Percentiles rank a stretch among this genome's conserved stretches.
These are phyloP conservation scores for Vimba vimba DNA, from an alignment of 2,113 vertebrate species.

Conservation along the genomic window DNA sequence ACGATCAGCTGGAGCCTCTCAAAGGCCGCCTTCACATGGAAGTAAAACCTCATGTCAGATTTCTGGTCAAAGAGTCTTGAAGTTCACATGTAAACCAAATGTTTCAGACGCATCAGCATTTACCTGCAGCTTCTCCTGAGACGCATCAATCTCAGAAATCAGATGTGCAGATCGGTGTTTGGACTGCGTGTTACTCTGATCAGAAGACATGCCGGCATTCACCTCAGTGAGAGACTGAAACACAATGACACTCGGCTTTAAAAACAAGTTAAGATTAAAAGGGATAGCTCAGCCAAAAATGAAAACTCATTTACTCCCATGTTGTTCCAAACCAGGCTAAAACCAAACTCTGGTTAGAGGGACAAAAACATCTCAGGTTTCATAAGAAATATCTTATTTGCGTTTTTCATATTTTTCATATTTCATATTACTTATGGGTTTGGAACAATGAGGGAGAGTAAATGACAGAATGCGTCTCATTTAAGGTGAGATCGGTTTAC, in stretches of 20 bases:
- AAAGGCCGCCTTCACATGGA: constrained; percentile 59
- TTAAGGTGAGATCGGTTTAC: not conserved
- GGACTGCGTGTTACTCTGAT: constrained; percentile 39
- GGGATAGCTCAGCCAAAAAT: too few species aligned
- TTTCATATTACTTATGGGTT: too few species aligned
- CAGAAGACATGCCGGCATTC: constrained; percentile 22
- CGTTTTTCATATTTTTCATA: too few species aligned
- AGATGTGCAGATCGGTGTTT: not conserved
- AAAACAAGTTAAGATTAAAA: not conserved
- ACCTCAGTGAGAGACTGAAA: constrained; percentile 61
- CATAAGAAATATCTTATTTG: too few species aligned
- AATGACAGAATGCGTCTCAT: too few species aligned
- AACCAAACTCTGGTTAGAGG: too few species aligned
- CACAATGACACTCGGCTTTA: not conserved
- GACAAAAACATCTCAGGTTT: too few species aligned
- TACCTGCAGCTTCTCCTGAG: constrained; percentile 65
- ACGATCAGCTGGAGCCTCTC: constrained; percentile 57
- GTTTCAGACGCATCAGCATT: not conserved
- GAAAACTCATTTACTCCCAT: too few species aligned
- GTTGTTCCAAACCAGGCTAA: too few species aligned
- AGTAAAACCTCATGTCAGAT: not conserved
- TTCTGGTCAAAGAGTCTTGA: not conserved
- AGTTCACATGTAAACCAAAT: not conserved
- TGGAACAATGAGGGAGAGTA: too few species aligned
- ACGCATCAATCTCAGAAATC: constrained; percentile 52